A percentile compares a stretch with the other conserved stretches of the same genome.
Evolutionary conservation across 2,113 vertebrate species (phyloP).

Genomic region (Orientallactaga bullata): DNA sequence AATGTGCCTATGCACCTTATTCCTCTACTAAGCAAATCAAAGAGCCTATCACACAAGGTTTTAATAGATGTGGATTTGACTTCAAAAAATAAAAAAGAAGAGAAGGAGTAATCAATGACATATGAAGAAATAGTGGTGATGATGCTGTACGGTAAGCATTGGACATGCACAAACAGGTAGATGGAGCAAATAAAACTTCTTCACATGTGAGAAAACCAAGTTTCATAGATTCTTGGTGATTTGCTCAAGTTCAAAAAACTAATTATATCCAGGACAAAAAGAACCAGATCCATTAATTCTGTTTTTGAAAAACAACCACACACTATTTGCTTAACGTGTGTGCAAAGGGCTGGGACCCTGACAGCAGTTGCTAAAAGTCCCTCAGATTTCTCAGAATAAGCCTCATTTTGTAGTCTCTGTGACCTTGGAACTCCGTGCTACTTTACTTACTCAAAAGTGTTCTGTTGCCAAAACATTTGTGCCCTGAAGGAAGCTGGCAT

Average conservation of each 20-base stretch:
- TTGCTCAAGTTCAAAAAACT: not conserved
- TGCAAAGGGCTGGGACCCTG: accelerated
- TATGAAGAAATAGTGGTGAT: not conserved
- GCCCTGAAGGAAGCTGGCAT: constrained; percentile 26
- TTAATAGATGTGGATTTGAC: no score
- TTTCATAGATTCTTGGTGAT: not conserved
- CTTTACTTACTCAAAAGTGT: constrained; percentile 34
- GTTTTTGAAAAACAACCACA: not conserved
- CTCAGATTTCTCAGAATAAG: not conserved
- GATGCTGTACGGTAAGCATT: no score
- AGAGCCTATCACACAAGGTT: no score
- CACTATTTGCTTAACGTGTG: no score
- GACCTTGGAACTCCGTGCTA: not conserved
- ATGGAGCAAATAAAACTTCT: not conserved
- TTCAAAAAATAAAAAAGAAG: no score
- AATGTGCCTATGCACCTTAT: no score
- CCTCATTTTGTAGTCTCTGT: not conserved
- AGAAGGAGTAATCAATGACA: not conserved
- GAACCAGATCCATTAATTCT: not conserved
- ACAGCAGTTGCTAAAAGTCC: not conserved
- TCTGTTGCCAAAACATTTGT: constrained; percentile 11
- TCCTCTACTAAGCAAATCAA: no score
- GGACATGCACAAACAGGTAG: not conserved
- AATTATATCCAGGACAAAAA: not conserved
- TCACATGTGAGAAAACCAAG: not conserved